Evolutionary conservation across 2,888 invertebrate species (phyloP).

Genomic region (Ectemnius continuus): DNA sequence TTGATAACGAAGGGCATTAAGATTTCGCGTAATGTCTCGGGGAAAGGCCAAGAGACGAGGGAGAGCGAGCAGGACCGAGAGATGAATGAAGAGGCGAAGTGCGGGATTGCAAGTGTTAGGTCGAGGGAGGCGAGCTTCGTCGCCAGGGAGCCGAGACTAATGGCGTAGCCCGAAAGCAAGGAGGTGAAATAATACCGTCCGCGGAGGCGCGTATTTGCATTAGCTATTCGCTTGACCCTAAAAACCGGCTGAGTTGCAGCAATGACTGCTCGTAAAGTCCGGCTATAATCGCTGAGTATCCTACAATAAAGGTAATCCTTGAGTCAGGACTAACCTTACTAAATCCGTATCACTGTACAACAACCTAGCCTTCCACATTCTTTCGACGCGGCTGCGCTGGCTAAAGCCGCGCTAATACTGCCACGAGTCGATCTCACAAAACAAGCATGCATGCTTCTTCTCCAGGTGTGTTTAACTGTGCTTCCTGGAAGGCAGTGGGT

Average conservation of each 20-base stretch:
- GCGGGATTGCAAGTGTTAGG: not conserved
- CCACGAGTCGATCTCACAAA: not conserved
- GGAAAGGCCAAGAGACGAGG: slow-evolving; percentile 26
- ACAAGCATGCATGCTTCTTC: too few relatives aligned
- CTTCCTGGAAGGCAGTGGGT: not conserved
- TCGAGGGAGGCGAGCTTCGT: slow-evolving; percentile 32
- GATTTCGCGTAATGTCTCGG: slow-evolving; percentile 61
- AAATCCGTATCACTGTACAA: too few relatives aligned
- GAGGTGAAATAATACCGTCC: slow-evolving; percentile 56
- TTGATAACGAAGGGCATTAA: slow-evolving; percentile 73
- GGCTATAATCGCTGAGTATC: slow-evolving; percentile 46
- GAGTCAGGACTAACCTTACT: too few relatives aligned
- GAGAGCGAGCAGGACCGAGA: slow-evolving; percentile 32
- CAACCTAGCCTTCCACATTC: too few relatives aligned
- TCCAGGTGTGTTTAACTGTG: not conserved
- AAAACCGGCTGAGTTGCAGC: slow-evolving; percentile 60
- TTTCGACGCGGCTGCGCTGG: too few relatives aligned
- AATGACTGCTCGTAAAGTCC: slow-evolving; percentile 58
- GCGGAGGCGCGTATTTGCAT: slow-evolving; percentile 59
- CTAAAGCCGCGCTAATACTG: not conserved
- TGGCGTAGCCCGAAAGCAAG: slow-evolving; percentile 32
- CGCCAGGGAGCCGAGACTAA: slow-evolving; percentile 56
- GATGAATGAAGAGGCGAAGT: slow-evolving; percentile 33
- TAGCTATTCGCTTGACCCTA: slow-evolving; percentile 65
- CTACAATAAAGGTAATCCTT: slow-evolving; percentile 17